Conservation (phyloP, 2,113 vertebrate genomes). For the Eclectus roratus region DNA sequence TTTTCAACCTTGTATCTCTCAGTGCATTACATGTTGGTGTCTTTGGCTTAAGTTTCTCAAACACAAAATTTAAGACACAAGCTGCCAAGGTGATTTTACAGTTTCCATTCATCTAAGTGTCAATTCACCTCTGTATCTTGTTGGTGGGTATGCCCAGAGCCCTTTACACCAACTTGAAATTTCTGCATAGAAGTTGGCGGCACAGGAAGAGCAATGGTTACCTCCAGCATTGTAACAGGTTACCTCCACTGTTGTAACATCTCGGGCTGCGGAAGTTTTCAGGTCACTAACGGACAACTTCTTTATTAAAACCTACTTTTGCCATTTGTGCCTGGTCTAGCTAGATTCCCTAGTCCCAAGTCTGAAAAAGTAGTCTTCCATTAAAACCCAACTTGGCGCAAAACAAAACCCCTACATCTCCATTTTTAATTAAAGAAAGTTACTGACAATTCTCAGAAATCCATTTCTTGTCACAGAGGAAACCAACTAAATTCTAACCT, state of each 20-base stretch:
- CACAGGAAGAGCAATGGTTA: background rate
- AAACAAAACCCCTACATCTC: background rate
- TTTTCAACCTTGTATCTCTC: background rate
- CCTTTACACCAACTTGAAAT: background rate
- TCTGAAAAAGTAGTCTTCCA: background rate
- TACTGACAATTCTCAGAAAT: background rate
- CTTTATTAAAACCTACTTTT: background rate
- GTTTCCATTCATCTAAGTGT: background rate
- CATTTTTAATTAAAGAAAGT: background rate
- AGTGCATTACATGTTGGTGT: fast-evolving
- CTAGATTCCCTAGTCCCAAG: background rate
- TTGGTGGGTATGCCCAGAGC: background rate
- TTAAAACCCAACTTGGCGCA: background rate
- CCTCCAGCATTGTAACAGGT: background rate
- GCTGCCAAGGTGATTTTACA: background rate
- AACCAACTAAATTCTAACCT: background rate
- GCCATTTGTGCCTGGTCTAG: background rate
- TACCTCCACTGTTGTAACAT: background rate
- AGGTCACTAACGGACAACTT: background rate
- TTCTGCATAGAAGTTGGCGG: background rate
- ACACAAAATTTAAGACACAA: background rate
- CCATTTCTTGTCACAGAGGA: background rate
- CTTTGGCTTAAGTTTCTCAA: background rate
- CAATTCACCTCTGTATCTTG: background rate
- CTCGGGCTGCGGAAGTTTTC: background rate